A percentile compares a stretch with the other conserved stretches of the same genome.
These are phyloP conservation scores for Leucozona laternaria DNA, from an alignment of 2,888 invertebrate genomes.

Conservation along the genomic window DNA sequence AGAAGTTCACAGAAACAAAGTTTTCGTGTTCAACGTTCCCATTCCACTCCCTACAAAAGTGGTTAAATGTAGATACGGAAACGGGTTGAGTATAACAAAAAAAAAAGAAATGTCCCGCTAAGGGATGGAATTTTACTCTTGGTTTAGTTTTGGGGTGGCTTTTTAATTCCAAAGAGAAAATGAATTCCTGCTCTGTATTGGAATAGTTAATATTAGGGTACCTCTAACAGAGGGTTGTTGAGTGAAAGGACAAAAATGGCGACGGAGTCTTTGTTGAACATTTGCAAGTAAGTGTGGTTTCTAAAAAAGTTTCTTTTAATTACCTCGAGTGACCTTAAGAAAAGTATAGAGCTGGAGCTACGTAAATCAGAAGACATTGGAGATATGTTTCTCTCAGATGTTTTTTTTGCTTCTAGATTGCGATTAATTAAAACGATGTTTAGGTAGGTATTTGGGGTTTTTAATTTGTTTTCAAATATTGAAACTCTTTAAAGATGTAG, in stretches of 20 bases:
- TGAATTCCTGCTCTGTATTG: conserved; percentile 15
- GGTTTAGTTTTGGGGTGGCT: conserved; percentile 20
- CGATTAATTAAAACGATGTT: too few species aligned
- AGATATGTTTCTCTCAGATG: too few species aligned
- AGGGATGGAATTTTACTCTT: conserved; percentile 37
- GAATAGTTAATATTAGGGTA: not conserved
- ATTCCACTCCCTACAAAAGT: not conserved
- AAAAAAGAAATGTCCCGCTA: conserved; percentile 24
- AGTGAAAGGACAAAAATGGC: conserved; percentile 15
- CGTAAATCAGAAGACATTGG: too few species aligned
- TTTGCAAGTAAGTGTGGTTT: not conserved
- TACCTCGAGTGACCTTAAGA: not conserved
- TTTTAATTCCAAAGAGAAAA: conserved; percentile 16
- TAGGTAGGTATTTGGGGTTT: too few species aligned
- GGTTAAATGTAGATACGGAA: not conserved
- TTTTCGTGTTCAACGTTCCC: not conserved
- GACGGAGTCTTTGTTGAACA: not conserved
- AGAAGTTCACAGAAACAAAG: conserved; percentile 17
- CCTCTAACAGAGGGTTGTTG: not conserved
- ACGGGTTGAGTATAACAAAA: not conserved
- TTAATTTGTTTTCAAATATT: too few species aligned
- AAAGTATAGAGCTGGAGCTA: not conserved
- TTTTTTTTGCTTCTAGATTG: too few species aligned
- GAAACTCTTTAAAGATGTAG: too few species aligned
- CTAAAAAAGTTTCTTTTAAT: not conserved